A percentile compares a stretch with the other conserved stretches of the same genome.
phyloP scores from a whole-genome alignment of 53 echinoderm and acorn worm species.

The Paracentrotus lividus region DNA sequence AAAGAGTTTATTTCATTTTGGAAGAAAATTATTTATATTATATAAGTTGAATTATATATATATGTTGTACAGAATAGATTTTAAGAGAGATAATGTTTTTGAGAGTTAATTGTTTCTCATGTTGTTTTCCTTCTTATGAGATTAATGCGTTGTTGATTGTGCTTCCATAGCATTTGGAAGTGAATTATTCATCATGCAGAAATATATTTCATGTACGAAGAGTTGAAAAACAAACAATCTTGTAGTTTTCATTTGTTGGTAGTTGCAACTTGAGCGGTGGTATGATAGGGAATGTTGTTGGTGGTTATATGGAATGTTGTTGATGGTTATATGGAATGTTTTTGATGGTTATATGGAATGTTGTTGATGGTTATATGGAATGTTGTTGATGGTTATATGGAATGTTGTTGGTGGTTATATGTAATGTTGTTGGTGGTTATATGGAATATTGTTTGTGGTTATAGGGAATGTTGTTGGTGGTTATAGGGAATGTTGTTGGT shows the following conservation, averaged over 20 bases:
- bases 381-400: not conserved
- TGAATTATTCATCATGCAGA: not conserved
- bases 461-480: not conserved
- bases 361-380: not conserved
- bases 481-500: not conserved
- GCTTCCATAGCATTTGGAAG: constrained; percentile 1
- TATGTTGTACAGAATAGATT: constrained; percentile 18
- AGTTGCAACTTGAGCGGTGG: not conserved
- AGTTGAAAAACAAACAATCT: not conserved
- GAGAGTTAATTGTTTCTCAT: not conserved
- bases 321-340: not conserved
- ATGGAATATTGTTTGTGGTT: not conserved
- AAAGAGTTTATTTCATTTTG: not conserved
- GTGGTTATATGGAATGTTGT: not conserved
- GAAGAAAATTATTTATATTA: not conserved
- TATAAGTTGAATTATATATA: not conserved
- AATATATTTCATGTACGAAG: constrained; percentile 19
- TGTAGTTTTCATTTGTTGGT: not conserved
- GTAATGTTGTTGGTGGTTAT: not conserved
- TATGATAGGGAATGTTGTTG: not conserved
- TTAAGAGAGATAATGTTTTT: not conserved
- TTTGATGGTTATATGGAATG: not conserved
- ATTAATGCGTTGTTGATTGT: not conserved
- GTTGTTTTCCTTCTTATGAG: not conserved
- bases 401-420: not conserved